phyloP scores from a whole-genome alignment of 1,140 invertebrate genomes.

The Dufourea novaeangliae region DNA sequence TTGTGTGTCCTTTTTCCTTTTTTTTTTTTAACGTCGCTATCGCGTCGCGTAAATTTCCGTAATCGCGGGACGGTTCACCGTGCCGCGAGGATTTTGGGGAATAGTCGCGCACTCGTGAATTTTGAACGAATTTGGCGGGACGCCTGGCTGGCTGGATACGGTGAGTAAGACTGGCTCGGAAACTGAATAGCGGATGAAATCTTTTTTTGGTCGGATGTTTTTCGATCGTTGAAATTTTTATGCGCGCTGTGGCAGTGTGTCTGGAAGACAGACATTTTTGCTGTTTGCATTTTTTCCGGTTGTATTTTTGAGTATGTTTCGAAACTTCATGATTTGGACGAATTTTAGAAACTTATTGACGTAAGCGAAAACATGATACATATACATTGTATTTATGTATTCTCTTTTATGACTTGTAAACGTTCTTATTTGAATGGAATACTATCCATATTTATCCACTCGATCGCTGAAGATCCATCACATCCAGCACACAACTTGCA shows the following conservation, averaged over 20 bases:
- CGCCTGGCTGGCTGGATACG: too few relatives aligned
- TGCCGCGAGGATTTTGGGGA: neutral
- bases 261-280: neutral
- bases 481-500: too few relatives aligned
- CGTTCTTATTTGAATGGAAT: neutral
- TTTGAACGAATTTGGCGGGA: neutral
- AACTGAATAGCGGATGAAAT: neutral
- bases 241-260: neutral
- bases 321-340: neutral
- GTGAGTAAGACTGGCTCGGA: neutral
- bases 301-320: neutral
- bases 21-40: neutral
- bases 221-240: neutral
- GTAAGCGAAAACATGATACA: too few relatives aligned
- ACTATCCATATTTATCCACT: neutral
- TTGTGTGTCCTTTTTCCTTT: neutral
- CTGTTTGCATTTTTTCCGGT: neutral
- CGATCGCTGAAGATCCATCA: too few relatives aligned
- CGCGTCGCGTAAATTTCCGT: conserved; percentile 20
- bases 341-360: neutral
- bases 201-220: neutral
- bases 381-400: neutral
- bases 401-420: neutral
- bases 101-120: neutral
- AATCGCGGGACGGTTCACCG: neutral